Percentiles rank a stretch among this genome's conserved stretches.
phyloP scores from a whole-genome alignment of 2,888 invertebrate genomes.

The Calliopum simillimum region DNA sequence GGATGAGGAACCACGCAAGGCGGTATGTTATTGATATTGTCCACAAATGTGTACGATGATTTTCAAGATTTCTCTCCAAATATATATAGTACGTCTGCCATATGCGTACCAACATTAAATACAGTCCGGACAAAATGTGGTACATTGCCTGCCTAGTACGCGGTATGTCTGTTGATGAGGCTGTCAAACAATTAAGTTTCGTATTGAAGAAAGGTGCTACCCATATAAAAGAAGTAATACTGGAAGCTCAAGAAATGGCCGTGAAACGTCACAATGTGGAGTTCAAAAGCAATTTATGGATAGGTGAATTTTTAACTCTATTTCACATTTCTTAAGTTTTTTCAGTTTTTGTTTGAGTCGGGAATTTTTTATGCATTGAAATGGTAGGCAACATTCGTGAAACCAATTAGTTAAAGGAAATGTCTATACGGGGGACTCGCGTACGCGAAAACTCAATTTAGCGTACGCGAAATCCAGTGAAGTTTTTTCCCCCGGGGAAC shows the following conservation, averaged over 20 bases:
- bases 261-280: constrained; percentile 92
- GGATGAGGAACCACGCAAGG: constrained; percentile 83
- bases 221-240: constrained; percentile 79
- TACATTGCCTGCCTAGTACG: constrained; percentile 88
- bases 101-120: constrained; percentile 84
- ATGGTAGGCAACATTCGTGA: background rate
- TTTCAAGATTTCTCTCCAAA: background rate
- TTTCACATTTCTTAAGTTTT: background rate
- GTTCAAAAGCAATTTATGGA: constrained; percentile 94
- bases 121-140: constrained; percentile 94
- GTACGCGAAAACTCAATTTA: too few species aligned
- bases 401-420: background rate
- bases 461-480: too few species aligned
- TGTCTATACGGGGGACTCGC: too few species aligned
- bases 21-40: constrained; percentile 72
- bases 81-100: constrained; percentile 88
- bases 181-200: constrained; percentile 89
- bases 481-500: too few species aligned
- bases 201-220: constrained; percentile 82
- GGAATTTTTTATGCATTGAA: background rate
- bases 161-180: constrained; percentile 95
- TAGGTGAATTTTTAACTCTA: constrained; percentile 71
- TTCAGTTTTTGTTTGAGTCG: background rate
- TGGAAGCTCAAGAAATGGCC: constrained; percentile 91
- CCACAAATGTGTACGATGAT: background rate